Evolutionary conservation across 2,888 invertebrate species (phyloP).

Genomic region (Lasioglossum pauxillum): DNA sequence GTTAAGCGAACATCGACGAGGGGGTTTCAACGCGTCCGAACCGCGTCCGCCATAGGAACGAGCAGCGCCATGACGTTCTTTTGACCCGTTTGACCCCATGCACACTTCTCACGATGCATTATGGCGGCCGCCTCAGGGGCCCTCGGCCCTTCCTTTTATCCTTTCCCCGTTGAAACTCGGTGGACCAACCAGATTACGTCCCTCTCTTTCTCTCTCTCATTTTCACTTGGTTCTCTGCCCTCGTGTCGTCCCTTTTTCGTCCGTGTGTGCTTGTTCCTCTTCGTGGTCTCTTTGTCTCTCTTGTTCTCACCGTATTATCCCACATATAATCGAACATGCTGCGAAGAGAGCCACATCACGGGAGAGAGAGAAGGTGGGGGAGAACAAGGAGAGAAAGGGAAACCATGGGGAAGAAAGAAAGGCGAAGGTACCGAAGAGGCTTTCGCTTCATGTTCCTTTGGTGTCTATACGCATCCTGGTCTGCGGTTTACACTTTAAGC

Average conservation of each 20-base stretch:
- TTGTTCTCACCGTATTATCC: constrained; percentile 80
- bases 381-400: constrained; percentile 35
- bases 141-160: constrained; percentile 81
- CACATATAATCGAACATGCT: constrained; percentile 78
- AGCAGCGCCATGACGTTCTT: constrained; percentile 82
- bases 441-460: constrained; percentile 72
- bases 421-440: constrained; percentile 64
- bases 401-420: constrained; percentile 35
- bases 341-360: constrained; percentile 39
- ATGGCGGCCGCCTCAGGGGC: constrained; percentile 81
- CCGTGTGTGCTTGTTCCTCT: constrained; percentile 15
- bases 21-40: constrained; percentile 49
- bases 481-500: constrained; percentile 72
- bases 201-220: constrained; percentile 74
- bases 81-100: constrained; percentile 83
- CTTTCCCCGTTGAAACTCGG: constrained; percentile 79
- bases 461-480: constrained; percentile 67
- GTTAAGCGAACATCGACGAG: constrained; percentile 47
- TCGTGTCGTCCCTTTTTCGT: constrained; percentile 46
- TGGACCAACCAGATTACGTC: constrained; percentile 82
- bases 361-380: constrained; percentile 20
- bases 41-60: constrained; percentile 76
- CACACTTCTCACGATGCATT: constrained; percentile 83
- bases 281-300: constrained; percentile 64
- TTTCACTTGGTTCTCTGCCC: constrained; percentile 40